These are phyloP conservation scores for Mareca penelope DNA, from an alignment of 2,797 vertebrate species.

Conservation along the genomic window DNA sequence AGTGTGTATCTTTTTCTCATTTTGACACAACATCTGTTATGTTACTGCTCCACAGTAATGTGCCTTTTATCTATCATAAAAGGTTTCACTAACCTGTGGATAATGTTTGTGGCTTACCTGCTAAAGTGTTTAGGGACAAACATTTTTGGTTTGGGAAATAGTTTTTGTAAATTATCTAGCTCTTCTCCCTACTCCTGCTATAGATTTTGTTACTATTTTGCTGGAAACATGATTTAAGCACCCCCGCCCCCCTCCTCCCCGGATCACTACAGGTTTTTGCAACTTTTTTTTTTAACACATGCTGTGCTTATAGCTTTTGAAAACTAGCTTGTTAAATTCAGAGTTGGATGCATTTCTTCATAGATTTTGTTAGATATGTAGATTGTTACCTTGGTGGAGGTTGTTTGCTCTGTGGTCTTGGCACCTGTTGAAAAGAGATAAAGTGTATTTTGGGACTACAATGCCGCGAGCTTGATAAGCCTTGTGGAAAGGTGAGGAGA, in stretches of 20 bases:
- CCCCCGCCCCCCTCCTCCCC: neutral
- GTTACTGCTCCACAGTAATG: neutral
- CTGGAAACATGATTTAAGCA: neutral
- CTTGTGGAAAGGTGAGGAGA: neutral
- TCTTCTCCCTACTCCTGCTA: neutral
- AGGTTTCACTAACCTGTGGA: neutral
- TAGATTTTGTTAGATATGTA: neutral
- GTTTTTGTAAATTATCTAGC: neutral
- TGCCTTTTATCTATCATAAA: neutral
- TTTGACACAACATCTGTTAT: neutral
- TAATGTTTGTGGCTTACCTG: neutral
- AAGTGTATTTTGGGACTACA: neutral
- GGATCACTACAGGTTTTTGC: neutral
- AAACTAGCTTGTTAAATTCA: neutral
- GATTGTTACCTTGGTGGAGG: neutral
- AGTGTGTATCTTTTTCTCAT: fast-evolving
- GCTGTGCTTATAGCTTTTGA: neutral
- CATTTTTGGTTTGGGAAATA: neutral
- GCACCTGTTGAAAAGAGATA: neutral
- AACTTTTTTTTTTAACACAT: neutral
- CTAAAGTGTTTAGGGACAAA: neutral
- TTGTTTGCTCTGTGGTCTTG: neutral
- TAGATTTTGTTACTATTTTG: neutral
- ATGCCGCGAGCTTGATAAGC: neutral
- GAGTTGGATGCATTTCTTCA: neutral